Evolutionary conservation across 2,888 invertebrate genomes (phyloP), one percentile per base, ranked within the genome.

Genomic region (Drymonia ruficornis): DNA sequence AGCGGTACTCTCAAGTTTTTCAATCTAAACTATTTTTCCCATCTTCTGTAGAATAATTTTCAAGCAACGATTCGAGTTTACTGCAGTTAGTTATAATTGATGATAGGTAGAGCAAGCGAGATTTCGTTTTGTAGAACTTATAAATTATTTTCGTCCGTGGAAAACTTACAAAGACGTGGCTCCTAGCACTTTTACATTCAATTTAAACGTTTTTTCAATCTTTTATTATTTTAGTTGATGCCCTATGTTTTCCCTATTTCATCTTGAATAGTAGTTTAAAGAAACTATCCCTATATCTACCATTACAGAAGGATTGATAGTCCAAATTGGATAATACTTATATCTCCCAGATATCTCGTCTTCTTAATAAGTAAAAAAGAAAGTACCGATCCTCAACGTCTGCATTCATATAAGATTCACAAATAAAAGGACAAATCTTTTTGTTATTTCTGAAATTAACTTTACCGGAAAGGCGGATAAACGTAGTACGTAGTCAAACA

Each of bases 81-180:
- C 47, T 59, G 52, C 46, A 52, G 44, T 50, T 49, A 46, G 43
- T 56, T 54, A 58, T 74, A 78, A 76, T 74, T 75, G 67, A 78
- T 70, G 63, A 69, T 52, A n/a, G n/a, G n/a, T n/a, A 62, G 61
- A 68, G 59, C 64, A 59, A 70, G 58, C 53, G 59, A 66, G 63
- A 71, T 65, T 61, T 74, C 59, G 55, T 70, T 73, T 61, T 63
- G 56, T 53, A 61, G 49, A 74, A 72, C 70, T 77, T 77, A 71
- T 72, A 73, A 78, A 79, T 76, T 80, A 59, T 59, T 67, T 73
- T 74, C 68, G 67, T 58, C 61, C 65, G 63, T 65, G 61, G 54
- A 58, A 71, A 78, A 77, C 72, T 78, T 74, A 68, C 65, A 52
- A 56, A 67, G 63, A 69, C 62, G 64, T 56, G 51, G 63, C 59